These are phyloP conservation scores for Rhabdophis nuchalis DNA, from an alignment of 2,797 vertebrate genomes.

Conservation along the genomic window DNA sequence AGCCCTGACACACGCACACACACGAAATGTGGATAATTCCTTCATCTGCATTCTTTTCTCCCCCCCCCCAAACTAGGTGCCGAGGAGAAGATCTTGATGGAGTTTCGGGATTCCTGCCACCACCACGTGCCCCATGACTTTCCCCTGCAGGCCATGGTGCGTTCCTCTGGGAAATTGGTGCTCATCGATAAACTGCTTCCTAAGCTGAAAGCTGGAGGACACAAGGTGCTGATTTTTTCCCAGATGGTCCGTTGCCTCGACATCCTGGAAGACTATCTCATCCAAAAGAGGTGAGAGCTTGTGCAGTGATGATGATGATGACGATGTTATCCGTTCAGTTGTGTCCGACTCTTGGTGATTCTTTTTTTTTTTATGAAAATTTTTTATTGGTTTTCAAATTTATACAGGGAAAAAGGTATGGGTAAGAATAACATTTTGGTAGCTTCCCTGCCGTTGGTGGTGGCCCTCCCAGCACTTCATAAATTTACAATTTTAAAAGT, in stretches of 20 bases:
- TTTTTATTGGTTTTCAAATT: too few relatives aligned
- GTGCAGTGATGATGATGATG: background rate
- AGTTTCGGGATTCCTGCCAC: conserved; percentile 84
- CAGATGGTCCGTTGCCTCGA: conserved; percentile 98
- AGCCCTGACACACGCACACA: too few relatives aligned
- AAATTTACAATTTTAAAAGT: too few relatives aligned
- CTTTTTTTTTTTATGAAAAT: too few relatives aligned
- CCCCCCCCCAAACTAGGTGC: conserved; percentile 71
- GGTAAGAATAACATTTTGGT: too few relatives aligned
- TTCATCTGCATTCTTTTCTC: background rate
- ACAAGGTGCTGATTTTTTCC: conserved; percentile 97
- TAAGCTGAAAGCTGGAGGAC: conserved; percentile 88
- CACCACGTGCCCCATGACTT: conserved; percentile 83
- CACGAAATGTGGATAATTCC: background rate
- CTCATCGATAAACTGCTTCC: conserved; percentile 95
- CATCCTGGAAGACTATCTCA: conserved; percentile 96
- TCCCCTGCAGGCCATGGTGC: conserved; percentile 92
- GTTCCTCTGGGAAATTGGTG: conserved; percentile 92
- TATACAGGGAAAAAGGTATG: too few relatives aligned
- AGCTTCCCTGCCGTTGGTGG: too few relatives aligned
- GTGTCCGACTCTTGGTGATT: background rate
- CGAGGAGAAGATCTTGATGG: conserved; percentile 91
- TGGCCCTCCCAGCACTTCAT: too few relatives aligned
- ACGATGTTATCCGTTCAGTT: background rate
- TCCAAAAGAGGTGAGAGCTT: conserved; percentile 85